Percentiles rank a stretch among this genome's conserved stretches.
These are phyloP conservation scores for Antheraea pernyi DNA, from an alignment of 1,140 invertebrate species.

Conservation along the genomic window DNA sequence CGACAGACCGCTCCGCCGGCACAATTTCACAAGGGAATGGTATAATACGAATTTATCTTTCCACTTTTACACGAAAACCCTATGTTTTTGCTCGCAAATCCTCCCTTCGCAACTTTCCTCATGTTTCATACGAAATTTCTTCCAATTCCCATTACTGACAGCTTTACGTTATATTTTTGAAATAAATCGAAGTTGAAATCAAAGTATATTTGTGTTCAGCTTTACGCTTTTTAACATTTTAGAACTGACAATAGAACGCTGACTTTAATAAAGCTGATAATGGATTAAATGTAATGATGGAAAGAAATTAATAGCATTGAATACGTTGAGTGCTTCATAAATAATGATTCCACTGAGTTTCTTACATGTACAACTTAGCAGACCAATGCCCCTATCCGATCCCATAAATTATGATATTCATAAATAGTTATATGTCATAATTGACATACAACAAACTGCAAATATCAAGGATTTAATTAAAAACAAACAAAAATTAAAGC, in stretches of 20 bases:
- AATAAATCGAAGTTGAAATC: not conserved
- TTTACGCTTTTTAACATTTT: not conserved
- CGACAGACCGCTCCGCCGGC: not conserved
- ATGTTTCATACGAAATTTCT: not conserved
- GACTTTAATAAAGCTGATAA: too few species aligned
- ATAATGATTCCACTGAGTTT: too few species aligned
- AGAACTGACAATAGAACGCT: too few species aligned
- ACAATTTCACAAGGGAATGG: not conserved
- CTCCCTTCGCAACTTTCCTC: not conserved
- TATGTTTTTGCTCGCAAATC: slow-evolving; percentile 2
- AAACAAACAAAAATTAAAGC: not conserved
- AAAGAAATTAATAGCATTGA: too few species aligned
- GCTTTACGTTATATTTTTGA: not conserved
- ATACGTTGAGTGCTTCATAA: too few species aligned
- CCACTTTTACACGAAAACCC: slow-evolving; percentile 1
- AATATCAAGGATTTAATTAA: not conserved
- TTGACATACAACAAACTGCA: not conserved
- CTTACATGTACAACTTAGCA: too few species aligned
- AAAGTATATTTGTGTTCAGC: not conserved
- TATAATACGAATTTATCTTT: not conserved
- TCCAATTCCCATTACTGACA: slow-evolving; percentile 1
- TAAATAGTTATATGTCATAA: not conserved
- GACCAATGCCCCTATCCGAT: too few species aligned
- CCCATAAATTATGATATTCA: too few species aligned
- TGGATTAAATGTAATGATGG: too few species aligned